Percentiles rank a stretch among this genome's conserved stretches.
Conservation (phyloP, 2,888 invertebrate species). For the Drosophila sordidula region DNA sequence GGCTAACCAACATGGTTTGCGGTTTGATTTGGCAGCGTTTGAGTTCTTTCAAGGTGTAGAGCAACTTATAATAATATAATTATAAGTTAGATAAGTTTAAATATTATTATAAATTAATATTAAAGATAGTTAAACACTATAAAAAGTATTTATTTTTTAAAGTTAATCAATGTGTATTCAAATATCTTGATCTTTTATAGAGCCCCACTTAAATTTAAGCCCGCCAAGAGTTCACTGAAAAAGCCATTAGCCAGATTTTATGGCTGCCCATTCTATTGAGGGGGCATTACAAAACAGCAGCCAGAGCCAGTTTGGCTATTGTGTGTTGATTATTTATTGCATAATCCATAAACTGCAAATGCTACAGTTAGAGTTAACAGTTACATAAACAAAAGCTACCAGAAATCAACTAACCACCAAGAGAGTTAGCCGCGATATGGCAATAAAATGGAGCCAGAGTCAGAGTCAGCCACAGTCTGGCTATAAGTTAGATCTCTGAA, state of each 20-base stretch:
- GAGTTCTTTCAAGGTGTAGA: slow-evolving; percentile 61
- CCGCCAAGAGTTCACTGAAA: slow-evolving; percentile 16
- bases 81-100: too few relatives aligned
- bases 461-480: slow-evolving; percentile 6
- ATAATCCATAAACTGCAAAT: slow-evolving; percentile 80
- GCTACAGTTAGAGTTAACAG: slow-evolving; percentile 72
- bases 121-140: too few relatives aligned
- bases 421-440: slow-evolving; percentile 75
- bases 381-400: slow-evolving; percentile 76
- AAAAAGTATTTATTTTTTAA: neutral
- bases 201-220: slow-evolving; percentile 7
- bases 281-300: slow-evolving; percentile 48
- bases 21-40: slow-evolving; percentile 21
- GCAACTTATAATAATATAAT: slow-evolving; percentile 13
- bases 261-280: slow-evolving; percentile 39
- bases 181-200: slow-evolving; percentile 7
- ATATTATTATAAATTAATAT: too few relatives aligned
- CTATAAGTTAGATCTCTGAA: slow-evolving; percentile 23
- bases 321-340: slow-evolving; percentile 78
- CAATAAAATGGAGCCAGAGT: too few relatives aligned
- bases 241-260: slow-evolving; percentile 52
- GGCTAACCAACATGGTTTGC: slow-evolving; percentile 19
- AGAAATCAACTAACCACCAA: slow-evolving; percentile 59
- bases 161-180: neutral
- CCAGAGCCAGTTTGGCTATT: slow-evolving; percentile 42